Evolutionary conservation across 2,113 vertebrate genomes (phyloP).

Genomic region (human (Homo sapiens)): GRCh38 chr6:65723501-65724000

Average conservation of each 20-base stretch:
- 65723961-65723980: background rate
- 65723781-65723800: background rate
- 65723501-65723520: background rate
- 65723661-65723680: background rate
- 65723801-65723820: background rate
- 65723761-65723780: background rate
- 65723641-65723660: background rate
- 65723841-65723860: background rate
- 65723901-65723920: background rate
- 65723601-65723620: background rate
- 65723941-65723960: background rate
- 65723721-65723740: rapidly evolving
- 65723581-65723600: background rate
- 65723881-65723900: too few relatives aligned
- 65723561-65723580: background rate
- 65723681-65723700: background rate
- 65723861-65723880: background rate
- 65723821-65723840: background rate
- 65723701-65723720: background rate
- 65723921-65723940: background rate
- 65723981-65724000: background rate
- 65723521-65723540: background rate
- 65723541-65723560: background rate
- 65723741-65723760: background rate
- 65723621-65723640: background rate